These are phyloP conservation scores for Mormyrus proboscirostris DNA, from an alignment of 2,797 vertebrate genomes.

Conservation along the genomic window DNA sequence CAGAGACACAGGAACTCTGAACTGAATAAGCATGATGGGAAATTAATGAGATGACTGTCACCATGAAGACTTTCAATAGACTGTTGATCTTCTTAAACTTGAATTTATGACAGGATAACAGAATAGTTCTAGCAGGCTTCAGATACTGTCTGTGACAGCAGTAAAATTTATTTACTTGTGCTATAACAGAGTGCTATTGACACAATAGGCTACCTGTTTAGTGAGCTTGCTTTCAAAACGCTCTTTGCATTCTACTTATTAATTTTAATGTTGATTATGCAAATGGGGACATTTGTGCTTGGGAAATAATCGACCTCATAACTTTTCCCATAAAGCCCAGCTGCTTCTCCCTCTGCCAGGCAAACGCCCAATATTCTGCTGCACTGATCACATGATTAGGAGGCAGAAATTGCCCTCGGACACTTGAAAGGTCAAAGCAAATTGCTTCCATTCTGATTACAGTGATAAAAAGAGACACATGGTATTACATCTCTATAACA, in stretches of 20 bases:
- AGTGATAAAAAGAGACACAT: neutral
- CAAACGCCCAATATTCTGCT: constrained; percentile 20
- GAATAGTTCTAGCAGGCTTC: neutral
- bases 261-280: constrained; percentile 12
- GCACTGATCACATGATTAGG: constrained; percentile 17
- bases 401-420: constrained; percentile 6
- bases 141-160: neutral
- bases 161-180: neutral
- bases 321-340: constrained; percentile 22
- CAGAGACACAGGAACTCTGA: neutral
- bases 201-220: neutral
- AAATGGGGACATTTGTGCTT: constrained; percentile 1
- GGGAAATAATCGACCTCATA: constrained; percentile 17
- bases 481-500: constrained; percentile 1
- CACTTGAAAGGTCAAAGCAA: constrained; percentile 22
- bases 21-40: neutral
- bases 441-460: constrained; percentile 8
- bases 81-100: neutral
- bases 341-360: constrained; percentile 1
- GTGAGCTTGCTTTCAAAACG: neutral
- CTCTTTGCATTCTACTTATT: neutral
- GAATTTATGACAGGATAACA: neutral
- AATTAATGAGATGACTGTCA: neutral
- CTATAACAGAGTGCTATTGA: neutral
- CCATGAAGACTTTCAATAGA: neutral